Base-by-base conservation (phyloP, 2,113 vertebrate genomes). In the Leptobrachium ailaonicum region DNA sequence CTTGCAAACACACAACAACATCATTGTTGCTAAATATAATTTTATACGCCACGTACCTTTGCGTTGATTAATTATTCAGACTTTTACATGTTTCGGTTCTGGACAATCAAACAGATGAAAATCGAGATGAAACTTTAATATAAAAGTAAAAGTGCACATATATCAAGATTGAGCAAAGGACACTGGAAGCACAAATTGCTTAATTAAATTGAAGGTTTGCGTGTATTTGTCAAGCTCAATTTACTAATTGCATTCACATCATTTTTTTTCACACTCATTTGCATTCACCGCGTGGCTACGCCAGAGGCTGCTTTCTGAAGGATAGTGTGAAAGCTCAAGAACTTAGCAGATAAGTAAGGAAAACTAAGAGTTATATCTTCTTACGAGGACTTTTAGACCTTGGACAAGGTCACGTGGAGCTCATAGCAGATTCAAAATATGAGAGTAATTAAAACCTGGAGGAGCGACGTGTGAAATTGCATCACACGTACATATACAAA, bases 211-310 rank as follows among this genome's bases (percentile, higher is more conserved):
- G 66, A 77, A 70, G 41, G 76, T 70, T 70, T 62, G 67, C 10
- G 76, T 47, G 53, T 70, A 77, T 70, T 77, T 77, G 76, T 77
- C 76, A 77, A 77, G 76, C 76, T 70, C 67, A 77, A 70, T 77
- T 77, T 77, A 70, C 76, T 70, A 77, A 77, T 70, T 70, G 66
- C 76, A 70, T 77, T 77, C 42, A 41, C 42, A 77, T 60, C 44
- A 32, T 32, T 44, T 77, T 66, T 53, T 41, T 42, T 70, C 43
- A 64, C 20, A 4, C 13, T 75, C 58, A 42, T 72, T 74, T 74
- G 20, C 72, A 69, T 77, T 47, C 50, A 70, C 53, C 44, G 42
- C 62, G 54, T 60, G 54, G 66, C 66, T 69, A 8, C 60, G 76
- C 66, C 70, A 32, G 20, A 67, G 76, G 76, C 41, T 44, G 32